Evolutionary conservation across 2,113 vertebrate genomes (phyloP).

Genomic region (Rhynchomys soricoides): DNA sequence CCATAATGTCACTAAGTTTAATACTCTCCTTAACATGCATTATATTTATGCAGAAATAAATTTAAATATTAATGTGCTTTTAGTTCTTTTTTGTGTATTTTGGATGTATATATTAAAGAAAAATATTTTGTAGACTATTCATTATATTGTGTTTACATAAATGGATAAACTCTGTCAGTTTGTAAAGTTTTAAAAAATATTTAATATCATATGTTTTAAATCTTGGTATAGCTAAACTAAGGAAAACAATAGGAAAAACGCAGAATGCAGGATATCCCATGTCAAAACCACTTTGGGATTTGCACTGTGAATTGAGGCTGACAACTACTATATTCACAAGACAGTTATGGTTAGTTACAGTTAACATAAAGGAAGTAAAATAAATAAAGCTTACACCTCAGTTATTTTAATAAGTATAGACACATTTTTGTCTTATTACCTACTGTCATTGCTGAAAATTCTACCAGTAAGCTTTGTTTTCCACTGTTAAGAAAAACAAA

Average conservation of each 20-base stretch:
- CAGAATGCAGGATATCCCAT: rapidly evolving
- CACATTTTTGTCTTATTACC: too few species aligned
- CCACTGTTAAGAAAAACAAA: not conserved
- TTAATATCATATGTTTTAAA: not conserved
- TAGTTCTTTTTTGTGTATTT: not conserved
- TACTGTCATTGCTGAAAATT: not conserved
- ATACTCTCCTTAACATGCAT: not conserved
- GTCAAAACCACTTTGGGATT: not conserved
- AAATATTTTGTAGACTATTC: not conserved
- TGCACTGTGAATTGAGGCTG: not conserved
- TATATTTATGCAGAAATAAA: not conserved
- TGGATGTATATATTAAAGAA: not conserved
- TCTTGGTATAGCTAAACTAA: not conserved
- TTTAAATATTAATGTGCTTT: not conserved
- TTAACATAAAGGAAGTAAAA: not conserved
- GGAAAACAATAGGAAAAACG: not conserved
- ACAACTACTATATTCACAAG: not conserved
- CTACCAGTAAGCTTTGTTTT: not conserved
- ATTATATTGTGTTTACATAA: not conserved
- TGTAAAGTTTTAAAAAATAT: not conserved
- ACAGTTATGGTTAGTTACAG: not conserved
- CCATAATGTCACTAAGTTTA: not conserved
- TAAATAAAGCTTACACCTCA: not conserved
- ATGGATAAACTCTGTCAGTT: not conserved
- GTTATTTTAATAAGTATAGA: too few species aligned